Conservation (phyloP, 30 jellyfish, hydroid and myxozoan species). For the Catostylus mosaicus region DNA sequence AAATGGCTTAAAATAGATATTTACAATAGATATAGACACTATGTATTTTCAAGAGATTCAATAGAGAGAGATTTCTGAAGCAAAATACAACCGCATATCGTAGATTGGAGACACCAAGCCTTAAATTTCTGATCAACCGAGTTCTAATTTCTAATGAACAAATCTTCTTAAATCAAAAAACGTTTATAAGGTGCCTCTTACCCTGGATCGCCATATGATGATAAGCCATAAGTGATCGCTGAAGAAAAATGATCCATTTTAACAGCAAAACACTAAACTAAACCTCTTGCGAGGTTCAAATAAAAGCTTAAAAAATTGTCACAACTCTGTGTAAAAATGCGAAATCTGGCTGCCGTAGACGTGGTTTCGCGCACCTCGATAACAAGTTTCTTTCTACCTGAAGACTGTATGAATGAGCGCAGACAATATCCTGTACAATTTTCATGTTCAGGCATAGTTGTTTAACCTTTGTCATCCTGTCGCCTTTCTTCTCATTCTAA, state of each 20-base stretch:
- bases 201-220: background rate
- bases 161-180: too few species aligned
- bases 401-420: background rate
- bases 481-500: constrained; percentile 16
- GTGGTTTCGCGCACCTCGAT: background rate
- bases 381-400: background rate
- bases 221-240: background rate
- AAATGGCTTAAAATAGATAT: too few species aligned
- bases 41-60: too few species aligned
- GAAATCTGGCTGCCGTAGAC: background rate
- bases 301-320: background rate
- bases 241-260: background rate
- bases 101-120: too few species aligned
- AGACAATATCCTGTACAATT: background rate
- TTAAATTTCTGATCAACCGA: too few species aligned
- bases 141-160: too few species aligned
- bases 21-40: too few species aligned
- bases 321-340: too few species aligned
- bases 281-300: background rate
- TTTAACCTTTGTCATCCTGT: constrained; percentile 27
- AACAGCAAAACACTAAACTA: background rate
- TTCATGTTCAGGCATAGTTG: constrained; percentile 10
- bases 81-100: too few species aligned
- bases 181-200: background rate
- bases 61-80: too few species aligned